These are phyloP conservation scores for Turritopsis dohrnii DNA, from an alignment of 30 jellyfish, hydroid and myxozoan genomes.

Conservation along the genomic window DNA sequence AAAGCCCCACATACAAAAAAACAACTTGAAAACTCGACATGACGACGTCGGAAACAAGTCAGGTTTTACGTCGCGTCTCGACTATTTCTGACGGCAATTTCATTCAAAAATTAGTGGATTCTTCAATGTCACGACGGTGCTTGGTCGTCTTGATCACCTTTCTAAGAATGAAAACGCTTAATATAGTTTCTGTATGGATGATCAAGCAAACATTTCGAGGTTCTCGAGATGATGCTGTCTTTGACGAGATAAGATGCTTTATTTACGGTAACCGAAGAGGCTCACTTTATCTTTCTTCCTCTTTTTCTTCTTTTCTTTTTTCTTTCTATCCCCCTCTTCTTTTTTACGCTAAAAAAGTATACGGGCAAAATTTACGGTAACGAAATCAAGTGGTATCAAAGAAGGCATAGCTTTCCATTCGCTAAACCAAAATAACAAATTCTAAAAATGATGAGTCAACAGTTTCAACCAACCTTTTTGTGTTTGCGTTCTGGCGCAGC, in stretches of 20 bases:
- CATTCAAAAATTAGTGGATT: not conserved
- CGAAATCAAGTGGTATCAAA: not conserved
- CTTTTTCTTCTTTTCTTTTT: constrained; percentile 64
- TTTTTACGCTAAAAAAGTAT: constrained; percentile 31
- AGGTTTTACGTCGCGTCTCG: not conserved
- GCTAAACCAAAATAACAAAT: too few species aligned
- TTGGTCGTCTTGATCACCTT: not conserved
- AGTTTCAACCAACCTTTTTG: not conserved
- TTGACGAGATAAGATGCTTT: not conserved
- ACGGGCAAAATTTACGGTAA: not conserved
- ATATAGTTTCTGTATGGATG: too few species aligned
- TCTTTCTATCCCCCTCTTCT: constrained; percentile 59
- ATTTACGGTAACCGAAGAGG: not conserved
- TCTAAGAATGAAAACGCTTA: not conserved
- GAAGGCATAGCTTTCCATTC: not conserved
- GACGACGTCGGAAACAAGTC: not conserved
- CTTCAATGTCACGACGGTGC: not conserved
- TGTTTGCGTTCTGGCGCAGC: not conserved
- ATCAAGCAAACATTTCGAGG: too few species aligned
- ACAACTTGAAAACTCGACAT: too few species aligned
- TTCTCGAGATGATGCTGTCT: too few species aligned
- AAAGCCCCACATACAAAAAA: too few species aligned
- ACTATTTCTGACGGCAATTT: not conserved
- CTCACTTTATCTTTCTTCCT: constrained; percentile 52
- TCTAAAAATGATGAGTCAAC: too few species aligned